A percentile compares a stretch with the other conserved stretches of the same genome.
These are phyloP conservation scores for Tenualosa ilisha DNA, from an alignment of 2,797 vertebrate species.

Conservation along the genomic window DNA sequence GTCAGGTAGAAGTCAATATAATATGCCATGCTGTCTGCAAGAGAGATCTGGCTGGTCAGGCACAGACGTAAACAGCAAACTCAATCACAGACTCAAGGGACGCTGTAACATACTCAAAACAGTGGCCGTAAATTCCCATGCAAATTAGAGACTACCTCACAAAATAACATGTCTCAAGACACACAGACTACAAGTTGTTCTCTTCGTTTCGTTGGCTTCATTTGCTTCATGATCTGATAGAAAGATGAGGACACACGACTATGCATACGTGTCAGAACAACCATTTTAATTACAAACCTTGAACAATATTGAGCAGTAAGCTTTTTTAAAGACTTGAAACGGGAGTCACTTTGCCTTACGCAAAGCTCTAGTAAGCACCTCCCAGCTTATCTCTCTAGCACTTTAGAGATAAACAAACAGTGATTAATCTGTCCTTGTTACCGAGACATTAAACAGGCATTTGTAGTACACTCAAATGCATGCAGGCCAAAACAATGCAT, in stretches of 20 bases:
- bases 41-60: background rate
- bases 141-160: background rate
- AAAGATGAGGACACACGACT: background rate
- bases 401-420: slow-evolving; percentile 8
- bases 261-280: background rate
- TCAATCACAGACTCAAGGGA: background rate
- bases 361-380: background rate
- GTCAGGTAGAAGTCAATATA: background rate
- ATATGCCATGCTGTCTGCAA: background rate
- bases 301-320: background rate
- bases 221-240: background rate
- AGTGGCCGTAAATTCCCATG: background rate
- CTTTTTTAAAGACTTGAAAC: background rate
- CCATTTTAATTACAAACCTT: background rate
- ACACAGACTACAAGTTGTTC: background rate
- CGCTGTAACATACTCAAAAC: background rate
- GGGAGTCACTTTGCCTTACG: background rate
- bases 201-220: background rate
- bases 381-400: background rate
- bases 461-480: background rate
- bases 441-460: background rate
- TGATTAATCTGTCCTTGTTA: background rate
- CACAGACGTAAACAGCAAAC: background rate
- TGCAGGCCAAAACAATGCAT: background rate
- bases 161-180: background rate